These are phyloP conservation scores for Sisor rabdophorus DNA, from an alignment of 2,113 vertebrate species.

Conservation along the genomic window DNA sequence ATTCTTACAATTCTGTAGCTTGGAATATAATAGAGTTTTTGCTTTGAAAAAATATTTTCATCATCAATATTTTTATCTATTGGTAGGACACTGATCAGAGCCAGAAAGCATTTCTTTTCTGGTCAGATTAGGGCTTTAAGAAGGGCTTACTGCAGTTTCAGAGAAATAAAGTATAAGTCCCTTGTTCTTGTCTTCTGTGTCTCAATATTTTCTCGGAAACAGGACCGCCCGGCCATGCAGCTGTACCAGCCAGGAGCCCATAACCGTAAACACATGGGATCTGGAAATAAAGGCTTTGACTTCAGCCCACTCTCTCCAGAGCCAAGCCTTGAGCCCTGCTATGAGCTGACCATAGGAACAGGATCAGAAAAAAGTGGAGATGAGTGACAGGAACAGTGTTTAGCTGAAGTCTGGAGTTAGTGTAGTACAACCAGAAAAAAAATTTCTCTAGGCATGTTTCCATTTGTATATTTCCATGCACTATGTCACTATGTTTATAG, in stretches of 20 bases:
- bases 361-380: slow-evolving; percentile 74
- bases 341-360: slow-evolving; percentile 66
- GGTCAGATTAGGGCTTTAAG: slow-evolving; percentile 9
- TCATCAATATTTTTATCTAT: slow-evolving; percentile 20
- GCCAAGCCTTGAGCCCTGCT: slow-evolving; percentile 67
- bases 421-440: background rate
- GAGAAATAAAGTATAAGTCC: slow-evolving; percentile 28
- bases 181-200: slow-evolving; percentile 55
- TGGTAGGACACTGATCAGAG: slow-evolving; percentile 27
- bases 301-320: slow-evolving; percentile 69
- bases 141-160: background rate
- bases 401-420: background rate
- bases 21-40: slow-evolving; percentile 11
- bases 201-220: slow-evolving; percentile 50
- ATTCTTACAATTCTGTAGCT: background rate
- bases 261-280: slow-evolving; percentile 75
- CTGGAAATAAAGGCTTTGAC: slow-evolving; percentile 75
- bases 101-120: slow-evolving; percentile 32
- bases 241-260: slow-evolving; percentile 84
- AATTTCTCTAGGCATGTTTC: slow-evolving; percentile 16
- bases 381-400: slow-evolving; percentile 56
- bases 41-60: slow-evolving; percentile 31
- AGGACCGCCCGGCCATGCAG: slow-evolving; percentile 93
- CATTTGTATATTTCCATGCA: background rate
- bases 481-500: slow-evolving; percentile 11